Evolutionary conservation across 64 coral and sea anemone species (phyloP), one percentile per base, ranked within the genome.

Genomic region (Montipora foliosa): DNA sequence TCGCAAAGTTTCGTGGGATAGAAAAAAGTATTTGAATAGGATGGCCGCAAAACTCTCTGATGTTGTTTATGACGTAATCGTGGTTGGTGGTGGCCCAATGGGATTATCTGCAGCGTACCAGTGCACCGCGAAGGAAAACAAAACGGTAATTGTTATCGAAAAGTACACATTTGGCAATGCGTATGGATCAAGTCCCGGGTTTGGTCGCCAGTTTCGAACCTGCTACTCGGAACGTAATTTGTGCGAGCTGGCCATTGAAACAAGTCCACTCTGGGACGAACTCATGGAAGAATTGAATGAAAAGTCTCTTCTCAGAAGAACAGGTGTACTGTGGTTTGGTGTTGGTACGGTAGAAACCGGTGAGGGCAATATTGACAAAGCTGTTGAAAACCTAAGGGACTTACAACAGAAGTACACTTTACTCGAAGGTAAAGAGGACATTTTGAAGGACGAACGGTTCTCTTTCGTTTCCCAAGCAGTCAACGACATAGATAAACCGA

Each of bases 141-240:
- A 90, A 25, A 90, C 78, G 61, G 88, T 90, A 61, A 76, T 90
- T 53, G 22, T 80, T 76, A 58, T 90, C 44, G 88, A 90, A 70
- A 50, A 64, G 57, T 90, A 79, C 88, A 58, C 25, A 45, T 90
- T 90, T 90, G 74, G 55, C 12, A 90, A 90, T 53, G 14, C 75
- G 16, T 64, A 79, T 68, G 88, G 88, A 44, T 90, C 88, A 80
- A 90, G 88, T 67, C 74, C 75, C 64, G 88, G 88, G 14, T 67
- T 79, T 78, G 59, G 88, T 90, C 88, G 88, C 24, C 76, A 90
- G 61, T 90, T 79, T 79, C 88, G 88, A 67, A 75, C 79, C 22
- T 67, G 74, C 74, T 90, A 90, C 61, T 90, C 88, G 15, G 75
- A 90, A 64, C 55, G 17, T 7, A 62, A 90, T 79, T 47, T 90